Percentiles rank a stretch among this genome's conserved stretches.
Conservation (phyloP, 2,888 invertebrate genomes). For the Andrena marginata region DNA sequence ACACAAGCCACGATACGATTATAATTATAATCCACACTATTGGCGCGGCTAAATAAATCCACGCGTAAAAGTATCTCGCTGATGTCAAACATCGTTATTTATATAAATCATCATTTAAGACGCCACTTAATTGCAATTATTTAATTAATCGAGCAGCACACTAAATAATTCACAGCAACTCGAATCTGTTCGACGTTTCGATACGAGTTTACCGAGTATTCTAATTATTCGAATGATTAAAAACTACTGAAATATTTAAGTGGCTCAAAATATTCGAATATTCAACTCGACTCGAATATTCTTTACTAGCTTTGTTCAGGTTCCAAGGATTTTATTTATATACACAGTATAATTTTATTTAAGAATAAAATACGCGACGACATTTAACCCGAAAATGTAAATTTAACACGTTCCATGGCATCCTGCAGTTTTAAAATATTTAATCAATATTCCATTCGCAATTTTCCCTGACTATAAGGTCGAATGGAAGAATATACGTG, state of each 20-base stretch:
- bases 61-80: neutral
- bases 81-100: constrained; percentile 11
- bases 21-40: constrained; percentile 10
- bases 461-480: neutral
- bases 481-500: neutral
- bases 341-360: neutral
- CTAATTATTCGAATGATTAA: neutral
- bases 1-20: constrained; percentile 34
- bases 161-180: neutral
- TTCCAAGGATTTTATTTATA: neutral
- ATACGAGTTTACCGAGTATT: too few species aligned
- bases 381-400: neutral
- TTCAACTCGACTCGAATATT: neutral
- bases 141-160: neutral
- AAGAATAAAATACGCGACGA: neutral
- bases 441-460: neutral
- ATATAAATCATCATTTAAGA: neutral
- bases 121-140: neutral
- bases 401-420: neutral
- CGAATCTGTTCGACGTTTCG: neutral
- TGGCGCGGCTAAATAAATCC: constrained; percentile 10
- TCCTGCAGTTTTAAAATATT: neutral
- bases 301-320: neutral
- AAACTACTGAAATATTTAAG: neutral
- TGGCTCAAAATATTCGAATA: neutral